These are phyloP conservation scores for Tetragnatha versicolor DNA, from an alignment of 1,140 invertebrate genomes.

Conservation along the genomic window DNA sequence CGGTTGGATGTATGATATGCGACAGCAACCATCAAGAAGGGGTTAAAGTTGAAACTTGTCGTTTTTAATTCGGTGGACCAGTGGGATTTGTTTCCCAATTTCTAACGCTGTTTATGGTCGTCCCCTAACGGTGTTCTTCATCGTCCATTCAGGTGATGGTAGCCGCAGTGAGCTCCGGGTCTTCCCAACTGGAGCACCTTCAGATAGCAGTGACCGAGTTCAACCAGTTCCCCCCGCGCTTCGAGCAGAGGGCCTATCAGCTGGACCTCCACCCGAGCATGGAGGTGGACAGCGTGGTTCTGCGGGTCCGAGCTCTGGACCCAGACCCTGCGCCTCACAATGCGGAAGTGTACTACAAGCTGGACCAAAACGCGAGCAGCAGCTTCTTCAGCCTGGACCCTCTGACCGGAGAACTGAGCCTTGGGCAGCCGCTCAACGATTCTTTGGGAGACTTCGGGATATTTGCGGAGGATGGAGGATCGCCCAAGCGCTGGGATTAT, in stretches of 20 bases:
- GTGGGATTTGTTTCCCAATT: too few relatives aligned
- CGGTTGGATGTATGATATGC: too few relatives aligned
- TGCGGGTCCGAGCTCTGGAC: conserved; percentile 43
- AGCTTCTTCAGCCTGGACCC: conserved; percentile 19
- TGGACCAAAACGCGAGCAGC: conserved; percentile 30
- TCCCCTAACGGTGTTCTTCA: too few relatives aligned
- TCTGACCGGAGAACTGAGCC: conserved; percentile 4
- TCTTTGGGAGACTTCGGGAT: conserved; percentile 21
- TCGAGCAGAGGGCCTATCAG: conserved; percentile 22
- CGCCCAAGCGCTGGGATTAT: conserved; percentile 48
- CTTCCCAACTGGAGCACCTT: conserved; percentile 20
- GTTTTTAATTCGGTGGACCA: too few relatives aligned
- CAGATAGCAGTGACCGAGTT: conserved; percentile 42
- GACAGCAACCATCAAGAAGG: too few relatives aligned
- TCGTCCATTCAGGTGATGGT: conserved; percentile 48
- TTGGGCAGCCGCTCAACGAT: conserved; percentile 8
- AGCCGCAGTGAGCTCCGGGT: conserved; percentile 22
- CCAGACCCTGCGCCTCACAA: conserved; percentile 45
- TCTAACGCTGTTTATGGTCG: too few relatives aligned
- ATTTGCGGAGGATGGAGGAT: conserved; percentile 56
- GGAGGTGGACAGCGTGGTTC: conserved; percentile 1
- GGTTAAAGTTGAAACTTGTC: too few relatives aligned
- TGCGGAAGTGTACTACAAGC: conserved; percentile 52
- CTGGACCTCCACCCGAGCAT: conserved; percentile 14
- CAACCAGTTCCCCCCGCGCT: conserved; percentile 51